These are phyloP conservation scores for Distichodus sexfasciatus DNA, from an alignment of 2,797 vertebrate genomes.

Conservation along the genomic window DNA sequence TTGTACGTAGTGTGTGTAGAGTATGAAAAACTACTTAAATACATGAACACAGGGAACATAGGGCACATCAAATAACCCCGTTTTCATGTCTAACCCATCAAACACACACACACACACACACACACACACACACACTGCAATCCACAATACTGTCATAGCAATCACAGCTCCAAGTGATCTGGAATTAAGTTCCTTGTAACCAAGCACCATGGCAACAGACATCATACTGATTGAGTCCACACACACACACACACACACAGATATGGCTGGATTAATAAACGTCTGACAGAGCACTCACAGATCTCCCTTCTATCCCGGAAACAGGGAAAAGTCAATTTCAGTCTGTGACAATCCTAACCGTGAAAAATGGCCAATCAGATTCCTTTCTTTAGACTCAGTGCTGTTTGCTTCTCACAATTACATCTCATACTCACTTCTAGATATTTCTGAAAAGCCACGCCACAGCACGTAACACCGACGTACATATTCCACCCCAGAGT, in stretches of 20 bases:
- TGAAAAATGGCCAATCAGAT: constrained; percentile 53
- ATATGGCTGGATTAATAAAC: constrained; percentile 62
- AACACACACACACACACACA: neutral
- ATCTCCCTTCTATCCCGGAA: constrained; percentile 54
- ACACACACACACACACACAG: constrained; percentile 48
- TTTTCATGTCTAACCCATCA: constrained; percentile 1
- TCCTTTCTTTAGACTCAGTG: constrained; percentile 53
- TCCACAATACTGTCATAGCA: constrained; percentile 49
- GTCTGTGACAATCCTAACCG: constrained; percentile 54
- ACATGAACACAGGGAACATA: neutral
- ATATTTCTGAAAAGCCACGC: constrained; percentile 16
- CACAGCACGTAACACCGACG: too few relatives aligned
- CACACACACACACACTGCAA: neutral
- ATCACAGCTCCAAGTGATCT: constrained; percentile 54
- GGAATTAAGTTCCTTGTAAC: constrained; percentile 57
- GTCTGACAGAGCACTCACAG: constrained; percentile 56
- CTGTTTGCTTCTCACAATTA: constrained; percentile 57
- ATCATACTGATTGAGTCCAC: constrained; percentile 52
- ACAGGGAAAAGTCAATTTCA: constrained; percentile 52
- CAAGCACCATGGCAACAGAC: constrained; percentile 60
- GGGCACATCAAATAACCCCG: neutral
- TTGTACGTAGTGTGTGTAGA: neutral
- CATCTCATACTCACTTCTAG: constrained; percentile 49
- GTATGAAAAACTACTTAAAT: neutral
- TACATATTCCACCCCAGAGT: constrained; percentile 18